Evolutionary conservation across 2,113 vertebrate genomes (phyloP).

Genomic region (Alces alces): DNA sequence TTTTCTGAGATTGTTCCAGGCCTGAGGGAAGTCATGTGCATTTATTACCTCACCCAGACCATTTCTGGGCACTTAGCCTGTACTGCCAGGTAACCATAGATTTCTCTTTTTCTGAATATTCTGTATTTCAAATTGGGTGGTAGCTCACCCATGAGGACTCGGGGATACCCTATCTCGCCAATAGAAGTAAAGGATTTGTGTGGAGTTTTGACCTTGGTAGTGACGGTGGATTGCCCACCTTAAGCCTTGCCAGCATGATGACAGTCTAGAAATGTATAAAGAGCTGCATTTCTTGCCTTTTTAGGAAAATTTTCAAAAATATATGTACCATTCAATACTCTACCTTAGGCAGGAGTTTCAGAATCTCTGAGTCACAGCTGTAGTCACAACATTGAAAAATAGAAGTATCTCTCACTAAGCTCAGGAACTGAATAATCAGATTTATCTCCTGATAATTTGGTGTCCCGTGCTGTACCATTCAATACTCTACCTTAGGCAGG

Average conservation of each 20-base stretch:
- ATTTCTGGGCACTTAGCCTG: background rate
- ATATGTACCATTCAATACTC: background rate
- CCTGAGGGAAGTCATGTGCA: background rate
- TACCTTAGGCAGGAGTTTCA: background rate
- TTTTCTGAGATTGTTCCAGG: background rate
- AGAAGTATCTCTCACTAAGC: background rate
- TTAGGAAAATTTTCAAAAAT: background rate
- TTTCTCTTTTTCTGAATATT: background rate
- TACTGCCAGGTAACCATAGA: background rate
- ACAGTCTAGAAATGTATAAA: background rate
- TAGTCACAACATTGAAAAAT: background rate
- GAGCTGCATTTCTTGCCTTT: background rate
- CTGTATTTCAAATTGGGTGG: background rate
- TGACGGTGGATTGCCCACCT: background rate
- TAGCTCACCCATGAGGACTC: background rate
- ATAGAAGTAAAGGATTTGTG: background rate
- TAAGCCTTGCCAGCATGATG: background rate
- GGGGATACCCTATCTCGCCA: background rate
- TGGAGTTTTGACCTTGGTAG: background rate
- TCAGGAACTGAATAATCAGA: background rate
- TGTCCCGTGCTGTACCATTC: background rate
- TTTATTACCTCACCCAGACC: background rate
- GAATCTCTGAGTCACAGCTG: background rate
- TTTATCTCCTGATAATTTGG: conserved; percentile 2
- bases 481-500: background rate